Conservation (phyloP, 2,888 invertebrate species). For the Dasysyrphus tricinctus region DNA sequence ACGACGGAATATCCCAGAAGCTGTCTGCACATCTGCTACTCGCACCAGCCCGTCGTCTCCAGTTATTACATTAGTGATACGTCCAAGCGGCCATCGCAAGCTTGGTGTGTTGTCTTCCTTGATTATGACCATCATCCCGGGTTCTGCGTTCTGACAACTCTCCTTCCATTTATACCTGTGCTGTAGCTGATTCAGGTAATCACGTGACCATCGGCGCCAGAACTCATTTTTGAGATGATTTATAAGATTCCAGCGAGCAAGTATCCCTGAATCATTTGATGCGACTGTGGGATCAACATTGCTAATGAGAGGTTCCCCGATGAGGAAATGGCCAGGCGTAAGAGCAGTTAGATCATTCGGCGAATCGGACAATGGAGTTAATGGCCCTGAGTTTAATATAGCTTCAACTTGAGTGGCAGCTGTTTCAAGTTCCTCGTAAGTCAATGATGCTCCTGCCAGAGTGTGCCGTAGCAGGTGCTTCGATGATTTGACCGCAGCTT, state of each 20-base stretch:
- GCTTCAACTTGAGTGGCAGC: too few species aligned
- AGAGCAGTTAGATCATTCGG: too few species aligned
- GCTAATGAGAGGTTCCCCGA: too few species aligned
- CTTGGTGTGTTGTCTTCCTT: conserved; percentile 53
- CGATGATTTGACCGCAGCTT: too few species aligned
- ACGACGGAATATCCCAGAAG: conserved; percentile 20
- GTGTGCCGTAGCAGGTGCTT: too few species aligned
- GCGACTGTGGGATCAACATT: too few species aligned
- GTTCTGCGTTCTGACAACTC: neutral
- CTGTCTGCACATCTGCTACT: conserved; percentile 46
- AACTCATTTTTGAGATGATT: conserved; percentile 12
- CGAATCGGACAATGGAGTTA: too few species aligned
- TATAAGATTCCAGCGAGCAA: neutral
- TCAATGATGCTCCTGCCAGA: too few species aligned
- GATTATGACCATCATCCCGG: conserved; percentile 37
- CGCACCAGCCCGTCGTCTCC: conserved; percentile 35
- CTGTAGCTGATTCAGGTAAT: conserved; percentile 8
- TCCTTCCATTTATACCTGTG: conserved; percentile 17
- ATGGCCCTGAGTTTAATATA: too few species aligned
- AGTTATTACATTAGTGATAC: neutral
- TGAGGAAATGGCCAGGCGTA: too few species aligned
- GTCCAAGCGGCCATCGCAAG: conserved; percentile 37
- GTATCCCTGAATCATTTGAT: too few species aligned
- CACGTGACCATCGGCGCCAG: conserved; percentile 20
- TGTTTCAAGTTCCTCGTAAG: too few species aligned